Percentiles rank a stretch among this genome's conserved stretches.
Evolutionary conservation across 2,888 invertebrate species (phyloP).

Genomic region (Altica lythri): DNA sequence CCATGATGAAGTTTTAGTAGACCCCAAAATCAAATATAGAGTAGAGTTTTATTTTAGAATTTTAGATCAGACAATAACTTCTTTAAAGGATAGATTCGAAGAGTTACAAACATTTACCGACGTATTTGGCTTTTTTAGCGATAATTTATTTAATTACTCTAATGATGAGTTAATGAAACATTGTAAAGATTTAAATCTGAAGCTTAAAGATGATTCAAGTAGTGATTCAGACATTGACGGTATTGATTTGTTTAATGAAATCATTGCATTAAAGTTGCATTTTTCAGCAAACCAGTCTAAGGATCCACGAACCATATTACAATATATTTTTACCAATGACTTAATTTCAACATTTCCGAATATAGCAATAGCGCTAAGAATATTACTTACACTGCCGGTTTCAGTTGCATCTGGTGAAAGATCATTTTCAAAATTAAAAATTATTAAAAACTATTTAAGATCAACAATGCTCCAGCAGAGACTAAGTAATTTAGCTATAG

Average conservation of each 20-base stretch:
- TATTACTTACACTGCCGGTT: slow-evolving; percentile 3
- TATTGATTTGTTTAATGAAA: slow-evolving; percentile 8
- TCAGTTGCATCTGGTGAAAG: slow-evolving; percentile 10
- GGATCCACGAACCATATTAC: slow-evolving; percentile 1
- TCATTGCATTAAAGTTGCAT: slow-evolving; percentile 3
- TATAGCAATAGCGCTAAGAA: slow-evolving; percentile 5
- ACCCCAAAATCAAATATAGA: neutral
- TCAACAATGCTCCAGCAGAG: slow-evolving; percentile 8
- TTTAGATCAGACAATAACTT: neutral
- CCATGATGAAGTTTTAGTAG: neutral
- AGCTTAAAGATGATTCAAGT: too few relatives aligned
- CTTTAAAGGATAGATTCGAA: slow-evolving; percentile 4
- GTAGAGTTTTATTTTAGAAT: neutral
- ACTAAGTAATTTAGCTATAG: too few relatives aligned
- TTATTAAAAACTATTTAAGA: slow-evolving; percentile 9
- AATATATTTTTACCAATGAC: slow-evolving; percentile 6
- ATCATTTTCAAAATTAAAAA: slow-evolving; percentile 10
- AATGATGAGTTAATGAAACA: slow-evolving; percentile 7
- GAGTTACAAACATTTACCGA: neutral
- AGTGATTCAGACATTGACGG: too few relatives aligned
- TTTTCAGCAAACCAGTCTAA: slow-evolving; percentile 8
- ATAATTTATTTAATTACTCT: neutral
- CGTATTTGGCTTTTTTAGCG: slow-evolving; percentile 4
- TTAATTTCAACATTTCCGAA: neutral
- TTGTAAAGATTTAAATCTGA: neutral